Base-by-base conservation (phyloP, 1,140 invertebrate genomes). In the Papilio polytes region DNA sequence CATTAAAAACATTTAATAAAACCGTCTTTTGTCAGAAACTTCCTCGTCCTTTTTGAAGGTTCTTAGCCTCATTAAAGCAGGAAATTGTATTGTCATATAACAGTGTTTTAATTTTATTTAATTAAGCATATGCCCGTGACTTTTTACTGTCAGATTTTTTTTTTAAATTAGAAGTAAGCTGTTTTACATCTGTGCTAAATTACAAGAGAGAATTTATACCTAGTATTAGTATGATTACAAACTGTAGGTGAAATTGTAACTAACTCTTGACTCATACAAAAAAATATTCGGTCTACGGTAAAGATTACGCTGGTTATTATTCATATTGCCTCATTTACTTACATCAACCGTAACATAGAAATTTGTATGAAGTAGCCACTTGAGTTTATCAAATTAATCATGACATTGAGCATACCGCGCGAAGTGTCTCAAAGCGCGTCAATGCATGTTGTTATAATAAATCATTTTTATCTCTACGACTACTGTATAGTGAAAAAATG, bases 21-120 rank as follows among this genome's bases (percentile, higher is more conserved):
- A 56, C 18, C 53, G n/a, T 20, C 20, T 20, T 20, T 3, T 56
- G 26, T 15, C 12, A 13, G 26, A 26, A 66, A 66, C 22, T 26
- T 1, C 12, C 13, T 66, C 12, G 63, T 66, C 63, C 59, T 26
- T 66, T 31, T 31, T 66, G 22, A 31, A 66, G 22, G 22, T 66
- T 66, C 22, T 66, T 66, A 26, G 22, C 63, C 63, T 66, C 63
- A 66, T 26, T 31, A 31, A 66, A 66, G 15, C 63, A 66, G 63
- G 13, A 31, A 70, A 36, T 70, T 70, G 26, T 31, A 70, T 2
- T 70, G 31, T 70, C 26, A 70, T 70, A 70, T 26, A 31, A 66
- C 26, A 36, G 26, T 66, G 63, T 31, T 15, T 41, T 41, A 41
- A 41, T 41, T 41, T 41, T 41, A 41, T 41, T 41, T 41, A 41